Evolutionary conservation across 2,888 invertebrate genomes (phyloP).

Genomic region (Rhogogaster chlorosoma): DNA sequence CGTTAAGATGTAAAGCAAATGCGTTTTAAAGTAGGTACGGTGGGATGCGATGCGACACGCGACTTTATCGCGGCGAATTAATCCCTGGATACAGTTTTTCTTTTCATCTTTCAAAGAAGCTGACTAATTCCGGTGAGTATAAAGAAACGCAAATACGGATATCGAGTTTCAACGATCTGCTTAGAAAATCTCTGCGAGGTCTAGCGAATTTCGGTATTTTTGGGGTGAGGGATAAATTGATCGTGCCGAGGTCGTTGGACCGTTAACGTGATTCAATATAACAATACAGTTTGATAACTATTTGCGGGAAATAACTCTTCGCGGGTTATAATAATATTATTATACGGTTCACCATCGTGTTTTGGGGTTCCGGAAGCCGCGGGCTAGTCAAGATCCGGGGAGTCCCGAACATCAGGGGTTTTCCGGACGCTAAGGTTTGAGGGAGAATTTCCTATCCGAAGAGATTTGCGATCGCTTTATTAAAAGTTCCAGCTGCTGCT

Average conservation of each 20-base stretch:
- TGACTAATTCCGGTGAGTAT: not conserved
- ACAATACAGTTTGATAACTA: conserved; percentile 51
- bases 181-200: not conserved
- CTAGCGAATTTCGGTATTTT: not conserved
- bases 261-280: conserved; percentile 56
- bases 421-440: conserved; percentile 8
- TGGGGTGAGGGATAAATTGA: not conserved
- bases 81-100: not conserved
- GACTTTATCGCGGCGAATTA: conserved; percentile 6
- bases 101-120: not conserved
- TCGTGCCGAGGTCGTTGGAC: not conserved
- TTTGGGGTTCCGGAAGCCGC: conserved; percentile 31
- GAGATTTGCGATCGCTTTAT: conserved; percentile 72
- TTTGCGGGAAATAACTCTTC: conserved; percentile 50
- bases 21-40: not conserved
- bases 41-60: not conserved
- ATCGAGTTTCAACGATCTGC: no score
- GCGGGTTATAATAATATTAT: conserved; percentile 48
- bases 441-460: conserved; percentile 56
- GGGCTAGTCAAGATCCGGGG: conserved; percentile 38
- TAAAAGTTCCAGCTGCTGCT: conserved; percentile 71
- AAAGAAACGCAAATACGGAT: not conserved
- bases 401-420: not conserved
- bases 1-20: not conserved
- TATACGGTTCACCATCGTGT: conserved; percentile 28